Conservation (phyloP, 2,113 vertebrate genomes). For the Anoplopoma fimbria region DNA sequence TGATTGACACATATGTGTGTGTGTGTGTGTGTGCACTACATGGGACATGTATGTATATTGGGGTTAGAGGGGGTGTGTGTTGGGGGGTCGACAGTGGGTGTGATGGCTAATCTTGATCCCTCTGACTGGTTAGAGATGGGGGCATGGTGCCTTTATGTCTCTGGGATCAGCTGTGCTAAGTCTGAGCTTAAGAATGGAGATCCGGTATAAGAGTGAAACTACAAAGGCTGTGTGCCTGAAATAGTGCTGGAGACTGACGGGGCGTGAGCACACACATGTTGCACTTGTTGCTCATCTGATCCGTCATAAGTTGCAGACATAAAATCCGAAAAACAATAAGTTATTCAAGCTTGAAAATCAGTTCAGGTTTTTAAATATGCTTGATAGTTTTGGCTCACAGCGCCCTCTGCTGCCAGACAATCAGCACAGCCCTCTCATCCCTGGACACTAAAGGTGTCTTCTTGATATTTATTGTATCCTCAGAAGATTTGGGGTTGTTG, state of each 20-base stretch:
- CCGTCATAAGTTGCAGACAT: slow-evolving; percentile 6
- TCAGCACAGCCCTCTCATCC: background rate
- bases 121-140: slow-evolving; percentile 62
- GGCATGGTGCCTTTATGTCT: slow-evolving; percentile 84
- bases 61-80: slow-evolving; percentile 21
- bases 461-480: background rate
- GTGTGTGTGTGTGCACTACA: background rate
- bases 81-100: slow-evolving; percentile 42
- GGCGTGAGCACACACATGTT: slow-evolving; percentile 43
- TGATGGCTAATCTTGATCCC: slow-evolving; percentile 76
- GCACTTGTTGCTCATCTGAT: slow-evolving; percentile 52
- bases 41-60: slow-evolving; percentile 47
- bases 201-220: slow-evolving; percentile 73
- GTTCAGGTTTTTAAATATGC: background rate
- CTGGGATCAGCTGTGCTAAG: slow-evolving; percentile 80
- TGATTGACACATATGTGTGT: slow-evolving; percentile 67
- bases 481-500: background rate
- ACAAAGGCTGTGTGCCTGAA: slow-evolving; percentile 71
- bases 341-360: background rate
- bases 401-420: slow-evolving; percentile 65
- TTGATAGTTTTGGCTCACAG: slow-evolving; percentile 31
- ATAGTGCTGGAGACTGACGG: slow-evolving; percentile 71
- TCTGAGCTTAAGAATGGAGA: slow-evolving; percentile 78
- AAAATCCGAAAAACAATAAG: slow-evolving; percentile 20
- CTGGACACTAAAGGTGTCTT: background rate